Base-by-base conservation (phyloP, 2,797 vertebrate genomes). In the Meda fulgida region DNA sequence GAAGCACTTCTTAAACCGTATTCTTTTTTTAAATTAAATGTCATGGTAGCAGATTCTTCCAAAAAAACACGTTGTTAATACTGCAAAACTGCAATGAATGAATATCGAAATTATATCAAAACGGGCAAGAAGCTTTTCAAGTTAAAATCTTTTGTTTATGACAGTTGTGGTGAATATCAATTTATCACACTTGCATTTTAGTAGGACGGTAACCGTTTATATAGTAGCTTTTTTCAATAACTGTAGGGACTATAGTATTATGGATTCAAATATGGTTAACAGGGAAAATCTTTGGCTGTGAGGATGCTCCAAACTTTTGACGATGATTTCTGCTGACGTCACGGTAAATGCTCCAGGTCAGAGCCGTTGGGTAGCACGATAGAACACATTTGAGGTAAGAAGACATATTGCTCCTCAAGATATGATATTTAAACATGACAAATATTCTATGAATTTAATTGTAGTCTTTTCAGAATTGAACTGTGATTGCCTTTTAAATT, bases 1-100 rank as follows among this genome's bases (percentile, higher is more conserved):
- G 95, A 96, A 63, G 53, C 65, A 95, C 95, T 96, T 29, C 95
- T 96, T 29, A 46, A 46, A 48, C 29, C 13, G 4, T 34, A 7
- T 29, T 60, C 2, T 40, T 26, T 6, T 51, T 53, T n/a, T 18
- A 7, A 36, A n/a, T 78, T 1, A 38, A 60, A 26, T 6, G 36
- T 2, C 26, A 7, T 18, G 23, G 9, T 26, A 5, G 1, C 9
- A 31, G 6, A 29, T 82, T 11, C 13, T 16, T 9, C 21, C 7
- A 43, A 60, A 40, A 71, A 31, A 71, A 16, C 16, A 21, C 0
- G 6, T 14, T 23, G 31, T 78, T 21, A 75, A 7, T 38, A 10
- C 13, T 40, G 13, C 36, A 60, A 40, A 60, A 63, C 5, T 19
- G n/a, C 34, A 58, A 8, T 60, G 13, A 79, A 67, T 16, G 4